Evolutionary conservation across 2,888 invertebrate genomes (phyloP).

Genomic region (Therioaphis trifolii): DNA sequence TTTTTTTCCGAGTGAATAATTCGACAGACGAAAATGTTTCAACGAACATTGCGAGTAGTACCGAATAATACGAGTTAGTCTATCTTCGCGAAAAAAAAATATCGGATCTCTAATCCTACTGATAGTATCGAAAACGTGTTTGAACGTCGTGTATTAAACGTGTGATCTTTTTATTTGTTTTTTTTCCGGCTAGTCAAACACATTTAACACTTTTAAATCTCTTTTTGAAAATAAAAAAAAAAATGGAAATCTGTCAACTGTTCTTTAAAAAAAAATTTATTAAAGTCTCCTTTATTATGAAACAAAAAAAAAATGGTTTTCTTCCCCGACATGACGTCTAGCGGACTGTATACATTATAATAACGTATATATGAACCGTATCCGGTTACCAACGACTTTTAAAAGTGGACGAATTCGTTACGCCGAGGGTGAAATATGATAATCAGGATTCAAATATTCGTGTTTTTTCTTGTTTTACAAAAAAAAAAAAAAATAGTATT

Average conservation of each 20-base stretch:
- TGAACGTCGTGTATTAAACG: conserved; percentile 25
- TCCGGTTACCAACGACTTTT: conserved; percentile 32
- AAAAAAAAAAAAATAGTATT: background rate
- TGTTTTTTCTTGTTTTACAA: background rate
- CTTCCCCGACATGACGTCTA: conserved; percentile 17
- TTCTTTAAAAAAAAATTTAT: conserved; percentile 7
- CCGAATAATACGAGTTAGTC: background rate
- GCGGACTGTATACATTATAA: background rate
- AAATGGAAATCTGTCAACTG: conserved; percentile 36
- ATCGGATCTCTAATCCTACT: background rate
- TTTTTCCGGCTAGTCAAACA: conserved; percentile 48
- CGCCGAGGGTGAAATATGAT: conserved; percentile 38
- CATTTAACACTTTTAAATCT: conserved; percentile 11
- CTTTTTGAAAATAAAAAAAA: background rate
- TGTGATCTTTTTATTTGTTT: conserved; percentile 21
- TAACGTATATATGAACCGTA: conserved; percentile 1
- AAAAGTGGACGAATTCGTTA: conserved; percentile 25
- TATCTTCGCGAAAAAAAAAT: background rate
- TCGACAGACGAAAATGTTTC: conserved; percentile 5
- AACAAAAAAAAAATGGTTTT: background rate
- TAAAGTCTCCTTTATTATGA: background rate
- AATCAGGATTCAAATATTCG: conserved; percentile 7
- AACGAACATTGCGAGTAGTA: background rate
- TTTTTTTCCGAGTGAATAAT: background rate
- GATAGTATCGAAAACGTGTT: conserved; percentile 43